Base-by-base conservation (phyloP, 1,140 invertebrate species). In the Lordiphosa clarofinis region DNA sequence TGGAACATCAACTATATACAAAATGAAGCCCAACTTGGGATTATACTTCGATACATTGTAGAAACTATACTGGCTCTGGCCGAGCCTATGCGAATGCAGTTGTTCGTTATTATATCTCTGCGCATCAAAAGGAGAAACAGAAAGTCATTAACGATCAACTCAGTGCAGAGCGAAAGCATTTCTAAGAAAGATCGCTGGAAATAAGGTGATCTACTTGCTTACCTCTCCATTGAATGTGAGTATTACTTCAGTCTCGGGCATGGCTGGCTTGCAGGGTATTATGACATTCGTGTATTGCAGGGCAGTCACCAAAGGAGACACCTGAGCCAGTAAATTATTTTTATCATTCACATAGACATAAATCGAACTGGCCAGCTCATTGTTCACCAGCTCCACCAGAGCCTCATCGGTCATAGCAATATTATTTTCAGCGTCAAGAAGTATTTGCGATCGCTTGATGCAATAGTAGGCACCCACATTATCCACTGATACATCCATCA, bases 281-380 rank as follows among this genome's bases (percentile, higher is more conserved):
- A 91, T 71, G 9, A 90, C 87, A 42, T 90, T 88, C 31, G 75
- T 81, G 56, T 90, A 90, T 48, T 89, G 88, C 33, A 74, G 76
- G 3, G 88, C 89, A 36, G 66, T 68, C 13, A 92, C 73, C 10
- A 90, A 62, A 13, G 78, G 36, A 5, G 60, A 15, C 73, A 87
- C 52, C 9, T 90, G 87, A 4, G 90, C 91, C 63, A 93, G 90
- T 47, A 91, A 87, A 70, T 87, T 90, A 21, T 78, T 57, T 90
- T 91, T 90, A 93, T 93, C 93, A 79, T 91, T 90, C 0, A 94
- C 92, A 71, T 92, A 94, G 55, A 94, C 87, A 64, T 94, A 94
- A 40, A 92, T 90, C 64, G 91, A 90, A 56, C 89, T 87, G 4
- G 89, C 90, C 39, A 89, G 73, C 28, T 66, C 69, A 2, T 87